Evolutionary conservation across 2,888 invertebrate genomes (phyloP), one percentile per base, ranked within the genome.

Genomic region (Hirudinaria manillensis): DNA sequence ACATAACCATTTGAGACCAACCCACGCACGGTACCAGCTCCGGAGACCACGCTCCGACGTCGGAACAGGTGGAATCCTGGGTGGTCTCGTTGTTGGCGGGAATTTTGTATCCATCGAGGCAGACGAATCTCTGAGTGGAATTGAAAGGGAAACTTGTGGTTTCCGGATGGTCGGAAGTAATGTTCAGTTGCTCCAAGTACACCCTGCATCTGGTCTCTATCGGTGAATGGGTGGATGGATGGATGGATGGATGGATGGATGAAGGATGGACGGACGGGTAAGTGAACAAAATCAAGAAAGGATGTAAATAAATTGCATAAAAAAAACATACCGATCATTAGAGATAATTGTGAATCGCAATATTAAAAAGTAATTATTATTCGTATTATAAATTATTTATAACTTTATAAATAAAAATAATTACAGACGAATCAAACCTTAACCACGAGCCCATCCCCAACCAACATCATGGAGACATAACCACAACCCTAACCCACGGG

Each of bases 11-110:
- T 45, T 3, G 10, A 70, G 24, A 27, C 45, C 21, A 70, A 34
- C 24, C n/a, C 45, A 45, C 55, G 32, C 72, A 72, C 29, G 32
- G 24, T 32, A 24, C 29, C 10, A 72, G 53, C 7, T 51, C 53
- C 2, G 72, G 72, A 24, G 16, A 29, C 72, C 72, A 72, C 19
- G 19, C 34, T n/a, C 72, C 72, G 32, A n/a, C 55, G 13, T 55
- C 10, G 10, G 55, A 27, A 55, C 72, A 72, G 21, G 72, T 72
- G 53, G 72, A 53, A 3, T 32, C 55, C 61, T 61, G 61, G 29
- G 24, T 61, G 29, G 61, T 27, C 24, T 27, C 24, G 21, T 61
- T 61, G 13, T 2, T 61, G 29, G 6, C 29, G 6, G 61, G 29
- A 61, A 61, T 10, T 61, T 61, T 7, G 13, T 27, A 61, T 1